These are phyloP conservation scores for Neodiprion pinetum DNA, from an alignment of 1,140 invertebrate genomes.

Conservation along the genomic window DNA sequence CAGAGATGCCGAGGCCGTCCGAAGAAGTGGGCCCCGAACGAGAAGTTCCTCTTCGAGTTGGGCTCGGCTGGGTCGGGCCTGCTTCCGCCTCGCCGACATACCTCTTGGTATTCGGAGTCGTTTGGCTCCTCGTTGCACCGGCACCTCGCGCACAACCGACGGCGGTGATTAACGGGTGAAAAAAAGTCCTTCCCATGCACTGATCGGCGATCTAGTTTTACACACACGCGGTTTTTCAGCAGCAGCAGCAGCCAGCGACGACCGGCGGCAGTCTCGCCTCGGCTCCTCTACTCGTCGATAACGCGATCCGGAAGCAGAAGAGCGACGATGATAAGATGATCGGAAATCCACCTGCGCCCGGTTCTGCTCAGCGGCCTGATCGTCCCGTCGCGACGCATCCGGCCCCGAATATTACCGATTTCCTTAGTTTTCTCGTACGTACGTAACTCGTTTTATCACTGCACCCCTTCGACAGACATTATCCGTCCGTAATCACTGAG, in stretches of 20 bases:
- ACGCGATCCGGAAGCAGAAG: too few species aligned
- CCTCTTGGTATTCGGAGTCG: constrained; percentile 25
- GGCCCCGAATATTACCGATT: constrained; percentile 1
- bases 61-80: constrained; percentile 61
- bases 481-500: constrained; percentile 8
- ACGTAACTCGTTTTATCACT: neutral
- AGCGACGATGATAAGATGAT: too few species aligned
- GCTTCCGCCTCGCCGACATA: constrained; percentile 60
- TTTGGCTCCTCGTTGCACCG: neutral
- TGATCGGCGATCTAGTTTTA: constrained; percentile 10
- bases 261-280: constrained; percentile 15
- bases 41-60: constrained; percentile 60
- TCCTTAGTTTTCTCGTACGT: constrained; percentile 14
- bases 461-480: constrained; percentile 12
- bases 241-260: neutral
- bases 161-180: neutral
- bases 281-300: too few species aligned
- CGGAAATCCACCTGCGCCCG: neutral
- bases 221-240: too few species aligned
- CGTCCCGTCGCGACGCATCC: neutral
- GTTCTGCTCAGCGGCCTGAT: neutral
- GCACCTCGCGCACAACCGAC: neutral
- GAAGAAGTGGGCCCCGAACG: constrained; percentile 50
- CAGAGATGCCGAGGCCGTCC: constrained; percentile 45
- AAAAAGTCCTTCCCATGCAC: neutral